Base-by-base conservation (phyloP, 2,113 vertebrate species). In the Hyaena hyaena region DNA sequence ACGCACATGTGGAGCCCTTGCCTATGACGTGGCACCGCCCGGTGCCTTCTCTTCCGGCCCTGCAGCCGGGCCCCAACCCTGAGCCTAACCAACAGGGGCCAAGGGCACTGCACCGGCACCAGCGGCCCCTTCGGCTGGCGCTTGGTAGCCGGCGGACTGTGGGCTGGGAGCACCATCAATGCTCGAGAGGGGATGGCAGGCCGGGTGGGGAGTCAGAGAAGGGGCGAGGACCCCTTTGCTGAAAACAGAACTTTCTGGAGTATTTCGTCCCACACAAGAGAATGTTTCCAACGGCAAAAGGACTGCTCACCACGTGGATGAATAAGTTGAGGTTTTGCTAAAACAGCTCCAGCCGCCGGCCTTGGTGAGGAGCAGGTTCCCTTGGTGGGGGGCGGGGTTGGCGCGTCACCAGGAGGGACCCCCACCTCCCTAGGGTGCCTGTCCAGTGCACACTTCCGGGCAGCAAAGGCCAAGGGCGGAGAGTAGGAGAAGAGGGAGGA, bases 51-150 rank as follows among this genome's bases (percentile, higher is more conserved):
- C 73, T 14, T 23, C 61, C 1, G 1, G 39, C 63, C 61, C 63
- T 31, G 9, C 31, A 17, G 45, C 85, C 83, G 55, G 66, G 9
- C 73, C 43, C n/a, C 19, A 0, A 5, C 35, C 17, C 21, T 7
- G 17, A 11, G 23, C 21, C 4, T 14, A 11, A 7, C 17, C 0
- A 2, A 11, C 21, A 3, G 66, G 19, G 17, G 76, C 68, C 0
- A 8, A 31, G 24, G 63, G 14, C 0, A 0, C 53, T 1, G 2
- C 4, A 3, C 50, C 12, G 17, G 35, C 8, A 19, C 43, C 24
- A 48, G 74, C 0, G 2, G 24, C 71, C 45, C 24, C 26, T 73
- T 28, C 9, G 24, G 8, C 14, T 50, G 90, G 55, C 53, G 0
- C 28, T 77, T 71, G 19, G 31, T 35, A 9, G 43, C 15, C 26